Base-by-base conservation (phyloP, 2,888 invertebrate genomes). In the Caenorhabditis sinica region DNA sequence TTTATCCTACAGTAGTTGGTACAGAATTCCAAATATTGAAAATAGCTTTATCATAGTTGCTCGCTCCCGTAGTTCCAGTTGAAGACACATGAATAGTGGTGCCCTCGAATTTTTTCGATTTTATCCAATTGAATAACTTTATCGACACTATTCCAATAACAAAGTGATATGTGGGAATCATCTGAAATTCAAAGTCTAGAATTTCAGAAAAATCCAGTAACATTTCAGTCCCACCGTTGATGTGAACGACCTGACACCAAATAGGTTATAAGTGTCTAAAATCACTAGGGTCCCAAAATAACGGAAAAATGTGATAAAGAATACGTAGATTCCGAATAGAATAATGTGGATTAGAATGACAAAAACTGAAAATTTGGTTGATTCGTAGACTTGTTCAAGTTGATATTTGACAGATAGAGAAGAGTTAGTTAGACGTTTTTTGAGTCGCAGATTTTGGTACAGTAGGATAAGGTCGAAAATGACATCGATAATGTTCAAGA, bases 371-470 rank as follows among this genome's bases (percentile, higher is more conserved):
- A 76, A 76, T 65, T 65, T 58, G 2, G 75, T 68, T 0, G 75
- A 76, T 33, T 45, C 30, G 36, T 76, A 76, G 8, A 76, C 75
- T n/a, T 76, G 66, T 60, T 76, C 75, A 49, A 76, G 20, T 33
- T 76, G 75, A 76, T 76, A 76, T 68, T 76, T 76, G 20, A 58
- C 40, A 13, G 75, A 30, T 6, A 66, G 60, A 0, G 60, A 66
- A 0, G 66, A 43, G 25, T 58, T 36, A 8, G 23, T 60, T 15
- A 69, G 40, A 2, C 25, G 36, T n/a, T 56, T 56, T 56, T 69
- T 69, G 6, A 69, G 28, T 28, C 13, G 33, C 40, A 56, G 15
- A 40, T 69, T 69, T 23, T 25, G 23, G 1, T 23, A 36, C 1
- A 69, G 17, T 9, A 69, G 40, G 2, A 23, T 17, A 11, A 69